Evolutionary conservation across 2,797 vertebrate species (phyloP).

Genomic region (Myripristis murdjan): DNA sequence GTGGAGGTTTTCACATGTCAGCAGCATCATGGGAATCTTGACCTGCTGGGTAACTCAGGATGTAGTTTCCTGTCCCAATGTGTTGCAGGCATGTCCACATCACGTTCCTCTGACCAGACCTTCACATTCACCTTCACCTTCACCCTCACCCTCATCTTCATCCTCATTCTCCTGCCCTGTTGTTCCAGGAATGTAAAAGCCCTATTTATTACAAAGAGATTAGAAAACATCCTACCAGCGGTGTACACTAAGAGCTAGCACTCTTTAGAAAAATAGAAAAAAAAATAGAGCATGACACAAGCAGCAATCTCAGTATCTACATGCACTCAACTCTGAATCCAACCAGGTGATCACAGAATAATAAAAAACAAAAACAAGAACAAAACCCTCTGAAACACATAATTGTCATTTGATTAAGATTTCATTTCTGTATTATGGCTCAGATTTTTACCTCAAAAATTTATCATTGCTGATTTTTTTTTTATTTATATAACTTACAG

Average conservation of each 20-base stretch:
- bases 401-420: slow-evolving; percentile 9
- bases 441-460: background rate
- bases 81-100: background rate
- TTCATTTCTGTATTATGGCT: background rate
- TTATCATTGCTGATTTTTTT: background rate
- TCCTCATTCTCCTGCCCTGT: slow-evolving; percentile 46
- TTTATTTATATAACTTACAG: background rate
- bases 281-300: slow-evolving; percentile 44
- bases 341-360: background rate
- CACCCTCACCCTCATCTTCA: slow-evolving; percentile 27
- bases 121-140: slow-evolving; percentile 3
- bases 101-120: slow-evolving; percentile 18
- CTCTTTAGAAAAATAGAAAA: slow-evolving; percentile 70
- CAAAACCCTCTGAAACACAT: slow-evolving; percentile 21
- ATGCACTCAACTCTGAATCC: slow-evolving; percentile 33
- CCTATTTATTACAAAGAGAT: slow-evolving; percentile 60
- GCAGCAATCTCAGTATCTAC: slow-evolving; percentile 27
- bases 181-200: slow-evolving; percentile 82
- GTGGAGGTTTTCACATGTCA: too few relatives aligned
- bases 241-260: slow-evolving; percentile 47
- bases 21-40: too few relatives aligned
- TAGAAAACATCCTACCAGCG: slow-evolving; percentile 49
- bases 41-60: too few relatives aligned
- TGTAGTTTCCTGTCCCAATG: slow-evolving; percentile 32
- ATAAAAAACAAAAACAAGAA: too few relatives aligned